Conservation (phyloP, 2,797 vertebrate species). For the Fratercula arctica region DNA sequence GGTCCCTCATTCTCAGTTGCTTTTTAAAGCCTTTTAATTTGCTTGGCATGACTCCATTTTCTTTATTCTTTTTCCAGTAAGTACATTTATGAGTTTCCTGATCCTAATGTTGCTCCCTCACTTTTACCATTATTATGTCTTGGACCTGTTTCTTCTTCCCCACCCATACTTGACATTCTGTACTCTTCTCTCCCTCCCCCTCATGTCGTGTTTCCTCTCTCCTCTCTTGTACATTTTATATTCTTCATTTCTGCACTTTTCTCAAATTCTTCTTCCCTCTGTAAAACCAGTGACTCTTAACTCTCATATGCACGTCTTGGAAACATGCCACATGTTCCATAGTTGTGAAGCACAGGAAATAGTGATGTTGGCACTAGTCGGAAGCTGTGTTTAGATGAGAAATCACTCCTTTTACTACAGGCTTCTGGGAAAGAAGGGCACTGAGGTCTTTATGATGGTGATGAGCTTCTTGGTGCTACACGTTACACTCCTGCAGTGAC, state of each 20-base stretch:
- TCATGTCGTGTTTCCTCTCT: not conserved
- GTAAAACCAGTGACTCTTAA: not conserved
- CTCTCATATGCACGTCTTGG: not conserved
- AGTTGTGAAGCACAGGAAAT: not conserved
- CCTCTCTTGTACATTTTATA: not conserved
- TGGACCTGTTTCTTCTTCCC: not conserved
- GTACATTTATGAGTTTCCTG: not conserved
- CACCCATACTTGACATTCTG: not conserved
- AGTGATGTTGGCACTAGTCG: not conserved
- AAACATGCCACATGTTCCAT: not conserved
- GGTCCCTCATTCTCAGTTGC: not conserved
- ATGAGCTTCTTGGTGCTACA: not conserved
- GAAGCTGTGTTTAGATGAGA: not conserved
- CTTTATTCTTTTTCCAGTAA: not conserved
- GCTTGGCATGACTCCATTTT: not conserved
- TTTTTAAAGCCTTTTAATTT: slow-evolving; percentile 24
- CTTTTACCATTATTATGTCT: not conserved
- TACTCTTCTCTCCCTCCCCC: not conserved
- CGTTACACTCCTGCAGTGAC: not conserved
- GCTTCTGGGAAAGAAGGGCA: not conserved
- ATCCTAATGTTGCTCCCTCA: not conserved
- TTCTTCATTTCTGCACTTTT: not conserved
- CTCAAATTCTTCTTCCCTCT: not conserved
- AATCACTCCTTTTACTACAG: not conserved
- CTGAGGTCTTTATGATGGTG: not conserved